Evolutionary conservation across 2,113 vertebrate species (phyloP), one percentile per base, ranked within the genome.

Genomic region (Speoplatyrhinus poulsoni): DNA sequence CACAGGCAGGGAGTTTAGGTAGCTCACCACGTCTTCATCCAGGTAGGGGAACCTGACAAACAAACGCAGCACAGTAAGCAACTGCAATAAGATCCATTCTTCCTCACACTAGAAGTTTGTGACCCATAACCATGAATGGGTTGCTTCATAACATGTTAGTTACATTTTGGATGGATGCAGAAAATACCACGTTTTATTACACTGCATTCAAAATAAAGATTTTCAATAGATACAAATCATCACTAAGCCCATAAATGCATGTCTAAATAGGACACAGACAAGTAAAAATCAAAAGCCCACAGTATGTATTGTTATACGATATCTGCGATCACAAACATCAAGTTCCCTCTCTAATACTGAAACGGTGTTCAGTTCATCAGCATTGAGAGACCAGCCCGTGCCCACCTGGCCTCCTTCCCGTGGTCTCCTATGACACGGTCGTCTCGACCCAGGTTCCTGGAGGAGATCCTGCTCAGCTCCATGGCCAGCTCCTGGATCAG

Each of bases 361-460:
- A 33, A 46, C 53, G 32, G 46, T 50, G 26, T 17, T 16, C n/a
- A 57, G 9, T 33, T 61, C 9, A 11, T 48, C 1, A 3, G 33
- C 12, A 33, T 9, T n/a, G n/a, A 55, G 53, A 9, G 50, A 0
- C 12, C 32, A 53, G 10, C 59, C 2, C 7, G 17, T 52, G 36
- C 82, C 75, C 80, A 94, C 98, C 98, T 95, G 10, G 95, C 97
- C 88, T 99, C 98, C 88, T 96, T 99, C 36, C 96, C 95, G 0
- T 99, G 96, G 71, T 99, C 96, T 11, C 92, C 89, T 36, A 98
- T 96, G 71, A 97, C 90, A 75, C 96, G 75, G 88, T 99, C 98
- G 61, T 99, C 97, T 74, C 97, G 91, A 32, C 97, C 97, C 41
- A 99, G 91, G 72, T 99, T 99, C 89, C 98, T 93, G 68, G 93